Percentiles rank a stretch among this genome's conserved stretches.
phyloP scores from a whole-genome alignment of 1,140 invertebrate genomes.

The Bombus huntii region DNA sequence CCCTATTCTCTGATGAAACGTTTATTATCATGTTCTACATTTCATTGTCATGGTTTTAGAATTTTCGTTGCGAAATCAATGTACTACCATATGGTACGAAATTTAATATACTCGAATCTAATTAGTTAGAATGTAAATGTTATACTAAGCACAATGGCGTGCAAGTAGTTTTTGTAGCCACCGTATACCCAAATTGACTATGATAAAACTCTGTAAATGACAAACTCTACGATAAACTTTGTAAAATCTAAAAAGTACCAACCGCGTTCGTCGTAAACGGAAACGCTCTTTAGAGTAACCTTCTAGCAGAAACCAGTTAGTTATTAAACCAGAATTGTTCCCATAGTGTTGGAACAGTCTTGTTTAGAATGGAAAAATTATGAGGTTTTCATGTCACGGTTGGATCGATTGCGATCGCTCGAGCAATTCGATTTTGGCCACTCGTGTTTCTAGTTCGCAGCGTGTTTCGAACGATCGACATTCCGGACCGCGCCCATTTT shows the following conservation, averaged over 20 bases:
- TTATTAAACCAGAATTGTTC: not conserved
- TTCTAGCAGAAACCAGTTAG: not conserved
- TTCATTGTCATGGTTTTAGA: no score
- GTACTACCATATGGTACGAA: no score
- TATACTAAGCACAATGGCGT: no score
- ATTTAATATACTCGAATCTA: no score
- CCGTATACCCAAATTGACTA: no score
- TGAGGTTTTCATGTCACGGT: not conserved
- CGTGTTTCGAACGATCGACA: slow-evolving; percentile 73
- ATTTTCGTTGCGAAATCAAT: no score
- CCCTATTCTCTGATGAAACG: no score
- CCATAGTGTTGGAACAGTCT: not conserved
- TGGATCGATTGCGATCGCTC: not conserved
- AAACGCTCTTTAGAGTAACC: not conserved
- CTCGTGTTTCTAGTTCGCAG: slow-evolving; percentile 27
- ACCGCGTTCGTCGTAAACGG: not conserved
- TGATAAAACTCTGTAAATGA: not conserved
- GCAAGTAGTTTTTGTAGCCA: no score
- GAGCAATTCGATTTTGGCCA: not conserved
- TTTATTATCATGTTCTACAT: no score
- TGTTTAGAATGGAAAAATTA: not conserved
- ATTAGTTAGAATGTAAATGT: no score
- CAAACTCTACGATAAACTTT: not conserved
- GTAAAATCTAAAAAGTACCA: not conserved
- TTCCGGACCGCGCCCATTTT: slow-evolving; percentile 79